These are phyloP conservation scores for Diacarnus erythraeanus DNA, from an alignment of 37 sponge, comb jelly and placozoan species.

Conservation along the genomic window DNA sequence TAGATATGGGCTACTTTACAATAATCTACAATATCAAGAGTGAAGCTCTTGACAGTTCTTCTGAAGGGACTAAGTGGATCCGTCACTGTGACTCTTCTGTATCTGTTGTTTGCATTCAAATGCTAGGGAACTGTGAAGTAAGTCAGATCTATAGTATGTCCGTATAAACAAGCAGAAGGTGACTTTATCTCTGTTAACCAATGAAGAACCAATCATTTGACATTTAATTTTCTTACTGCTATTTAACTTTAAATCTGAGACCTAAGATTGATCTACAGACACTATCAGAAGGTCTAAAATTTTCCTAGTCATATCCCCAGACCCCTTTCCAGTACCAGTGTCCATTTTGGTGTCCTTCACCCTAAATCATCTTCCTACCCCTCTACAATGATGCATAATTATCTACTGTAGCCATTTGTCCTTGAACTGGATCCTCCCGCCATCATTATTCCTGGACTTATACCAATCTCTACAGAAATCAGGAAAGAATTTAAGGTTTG, in stretches of 20 bases:
- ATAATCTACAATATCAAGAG: conserved; percentile 13
- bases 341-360: too few species aligned
- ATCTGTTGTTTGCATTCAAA: conserved; percentile 23
- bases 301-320: too few species aligned
- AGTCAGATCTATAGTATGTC: too few species aligned
- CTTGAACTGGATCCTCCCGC: conserved; percentile 44
- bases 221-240: too few species aligned
- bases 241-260: too few species aligned
- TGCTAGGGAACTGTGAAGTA: conserved; percentile 41
- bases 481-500: conserved; percentile 1
- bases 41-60: conserved; percentile 11
- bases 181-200: too few species aligned
- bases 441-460: conserved; percentile 5
- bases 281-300: too few species aligned
- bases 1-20: conserved; percentile 51
- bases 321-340: too few species aligned
- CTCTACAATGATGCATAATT: neutral
- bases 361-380: neutral
- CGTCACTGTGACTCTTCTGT: conserved; percentile 6
- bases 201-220: too few species aligned
- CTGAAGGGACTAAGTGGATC: conserved; percentile 13
- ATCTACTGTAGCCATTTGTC: conserved; percentile 20
- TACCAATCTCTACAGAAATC: conserved; percentile 15
- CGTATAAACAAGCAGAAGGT: too few species aligned
- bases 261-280: too few species aligned